These are phyloP conservation scores for Euschistus heros DNA, from an alignment of 1,140 invertebrate genomes.

Conservation along the genomic window DNA sequence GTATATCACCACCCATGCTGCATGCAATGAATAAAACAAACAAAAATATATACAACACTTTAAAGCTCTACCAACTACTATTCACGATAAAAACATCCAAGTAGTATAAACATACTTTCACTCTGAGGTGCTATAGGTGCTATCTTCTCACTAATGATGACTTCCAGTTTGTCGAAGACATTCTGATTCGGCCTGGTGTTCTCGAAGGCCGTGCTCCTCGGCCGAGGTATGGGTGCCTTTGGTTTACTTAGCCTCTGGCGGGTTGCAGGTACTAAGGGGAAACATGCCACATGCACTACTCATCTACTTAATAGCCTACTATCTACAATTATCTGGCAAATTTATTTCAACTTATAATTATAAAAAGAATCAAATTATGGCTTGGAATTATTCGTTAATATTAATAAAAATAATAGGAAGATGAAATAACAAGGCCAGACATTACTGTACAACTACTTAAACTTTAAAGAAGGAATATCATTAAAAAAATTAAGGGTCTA, in stretches of 20 bases:
- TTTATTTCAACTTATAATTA: too few relatives aligned
- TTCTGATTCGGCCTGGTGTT: background rate
- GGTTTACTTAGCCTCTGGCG: background rate
- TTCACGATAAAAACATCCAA: too few relatives aligned
- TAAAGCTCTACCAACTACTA: too few relatives aligned
- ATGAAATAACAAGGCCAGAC: too few relatives aligned
- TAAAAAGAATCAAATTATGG: too few relatives aligned
- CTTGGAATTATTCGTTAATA: too few relatives aligned
- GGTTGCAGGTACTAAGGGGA: background rate
- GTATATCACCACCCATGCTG: background rate
- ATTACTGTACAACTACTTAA: too few relatives aligned
- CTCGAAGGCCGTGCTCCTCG: slow-evolving; percentile 10
- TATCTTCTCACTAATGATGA: slow-evolving; percentile 2
- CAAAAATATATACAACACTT: too few relatives aligned
- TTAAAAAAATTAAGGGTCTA: too few relatives aligned
- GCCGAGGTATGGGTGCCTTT: background rate
- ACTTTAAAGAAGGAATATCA: too few relatives aligned
- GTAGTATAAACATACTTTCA: background rate
- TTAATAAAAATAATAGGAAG: too few relatives aligned
- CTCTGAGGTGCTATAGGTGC: background rate
- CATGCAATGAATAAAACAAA: background rate
- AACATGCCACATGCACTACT: slow-evolving; percentile 13
- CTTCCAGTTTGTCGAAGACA: background rate
- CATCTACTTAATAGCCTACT: background rate
- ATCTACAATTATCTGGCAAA: background rate